Evolutionary conservation across 2,113 vertebrate genomes (phyloP).

Genomic region (Andinoacara biseriatus): DNA sequence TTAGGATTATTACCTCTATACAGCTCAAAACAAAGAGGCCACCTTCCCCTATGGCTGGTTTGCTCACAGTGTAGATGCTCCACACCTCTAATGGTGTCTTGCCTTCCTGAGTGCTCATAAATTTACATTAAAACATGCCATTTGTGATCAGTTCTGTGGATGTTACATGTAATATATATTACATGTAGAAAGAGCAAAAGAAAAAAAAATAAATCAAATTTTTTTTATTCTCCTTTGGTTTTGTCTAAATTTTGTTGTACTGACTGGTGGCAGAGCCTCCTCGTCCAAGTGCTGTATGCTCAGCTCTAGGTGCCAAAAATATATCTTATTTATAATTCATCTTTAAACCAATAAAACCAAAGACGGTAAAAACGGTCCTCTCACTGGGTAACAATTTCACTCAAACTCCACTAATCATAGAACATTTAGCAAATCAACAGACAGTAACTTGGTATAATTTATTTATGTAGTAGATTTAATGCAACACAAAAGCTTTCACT

Average conservation of each 20-base stretch:
- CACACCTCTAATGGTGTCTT: background rate
- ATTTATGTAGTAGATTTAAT: background rate
- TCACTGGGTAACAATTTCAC: background rate
- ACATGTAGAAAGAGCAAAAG: background rate
- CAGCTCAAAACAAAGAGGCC: background rate
- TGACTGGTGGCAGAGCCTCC: background rate
- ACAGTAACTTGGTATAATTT: background rate
- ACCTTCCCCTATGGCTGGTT: background rate
- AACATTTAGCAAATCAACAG: background rate
- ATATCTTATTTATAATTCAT: background rate
- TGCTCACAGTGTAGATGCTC: background rate
- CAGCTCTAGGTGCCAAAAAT: background rate
- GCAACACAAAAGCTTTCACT: background rate
- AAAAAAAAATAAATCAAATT: background rate
- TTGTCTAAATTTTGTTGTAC: background rate
- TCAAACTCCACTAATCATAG: background rate
- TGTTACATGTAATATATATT: background rate
- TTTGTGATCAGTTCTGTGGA: background rate
- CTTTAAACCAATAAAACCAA: background rate
- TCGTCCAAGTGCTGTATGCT: accelerated
- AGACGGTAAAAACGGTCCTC: background rate
- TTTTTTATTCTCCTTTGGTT: background rate
- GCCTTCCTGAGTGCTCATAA: background rate
- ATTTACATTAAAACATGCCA: background rate
- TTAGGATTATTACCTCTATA: background rate